phyloP scores from a whole-genome alignment of 2,888 invertebrate species.

The Sphaeridia pumilis region DNA sequence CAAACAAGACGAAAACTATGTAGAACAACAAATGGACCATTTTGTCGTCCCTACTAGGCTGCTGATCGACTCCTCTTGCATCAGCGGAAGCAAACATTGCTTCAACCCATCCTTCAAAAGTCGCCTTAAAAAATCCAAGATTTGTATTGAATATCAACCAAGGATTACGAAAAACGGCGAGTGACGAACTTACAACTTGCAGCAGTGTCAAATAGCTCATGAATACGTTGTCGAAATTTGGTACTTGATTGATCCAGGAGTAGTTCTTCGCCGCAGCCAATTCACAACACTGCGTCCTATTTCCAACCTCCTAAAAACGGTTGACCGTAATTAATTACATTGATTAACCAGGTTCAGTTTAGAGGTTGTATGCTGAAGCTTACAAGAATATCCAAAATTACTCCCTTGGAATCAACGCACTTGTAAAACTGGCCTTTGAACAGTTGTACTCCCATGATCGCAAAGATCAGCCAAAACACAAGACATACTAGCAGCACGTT shows the following conservation, averaged over 20 bases:
- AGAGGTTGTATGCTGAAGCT: too few relatives aligned
- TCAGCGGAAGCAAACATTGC: conserved; percentile 88
- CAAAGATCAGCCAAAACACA: conserved; percentile 95
- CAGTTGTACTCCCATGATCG: conserved; percentile 94
- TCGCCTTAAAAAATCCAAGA: conserved; percentile 54
- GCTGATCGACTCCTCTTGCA: conserved; percentile 69
- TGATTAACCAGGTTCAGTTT: too few relatives aligned
- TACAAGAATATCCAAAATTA: too few relatives aligned
- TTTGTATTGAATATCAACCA: too few relatives aligned
- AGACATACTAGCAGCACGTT: conserved; percentile 91
- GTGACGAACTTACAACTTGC: conserved; percentile 69
- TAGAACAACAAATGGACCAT: conserved; percentile 85
- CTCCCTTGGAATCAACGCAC: conserved; percentile 74
- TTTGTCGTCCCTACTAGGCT: conserved; percentile 78
- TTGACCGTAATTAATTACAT: too few relatives aligned
- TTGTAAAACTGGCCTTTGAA: conserved; percentile 92
- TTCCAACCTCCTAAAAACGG: conserved; percentile 10
- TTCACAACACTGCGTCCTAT: conserved; percentile 26
- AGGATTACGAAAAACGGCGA: too few relatives aligned
- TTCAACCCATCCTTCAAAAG: conserved; percentile 98
- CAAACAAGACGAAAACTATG: conserved; percentile 90
- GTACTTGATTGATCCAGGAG: conserved; percentile 84
- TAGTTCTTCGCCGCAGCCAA: conserved; percentile 51
- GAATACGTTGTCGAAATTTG: conserved; percentile 89
- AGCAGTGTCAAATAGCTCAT: conserved; percentile 84